These are phyloP conservation scores for Puma concolor DNA, from an alignment of 2,113 vertebrate genomes.

Conservation along the genomic window DNA sequence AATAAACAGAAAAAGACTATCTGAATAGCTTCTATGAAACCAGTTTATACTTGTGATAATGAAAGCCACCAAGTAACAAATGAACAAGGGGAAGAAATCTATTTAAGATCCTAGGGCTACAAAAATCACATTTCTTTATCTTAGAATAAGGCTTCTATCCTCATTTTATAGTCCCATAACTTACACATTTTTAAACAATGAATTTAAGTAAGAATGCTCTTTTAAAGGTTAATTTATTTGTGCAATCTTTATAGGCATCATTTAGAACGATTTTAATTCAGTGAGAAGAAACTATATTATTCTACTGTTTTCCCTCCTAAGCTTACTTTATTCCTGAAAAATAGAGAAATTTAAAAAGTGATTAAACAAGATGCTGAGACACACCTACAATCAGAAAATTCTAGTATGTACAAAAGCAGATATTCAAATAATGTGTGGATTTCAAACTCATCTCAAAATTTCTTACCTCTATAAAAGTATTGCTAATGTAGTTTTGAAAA, in stretches of 20 bases:
- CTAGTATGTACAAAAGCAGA: neutral
- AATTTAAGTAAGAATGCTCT: neutral
- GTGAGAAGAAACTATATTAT: neutral
- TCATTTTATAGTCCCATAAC: neutral
- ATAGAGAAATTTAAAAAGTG: neutral
- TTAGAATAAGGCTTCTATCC: neutral
- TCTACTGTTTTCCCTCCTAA: neutral
- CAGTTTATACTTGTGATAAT: neutral
- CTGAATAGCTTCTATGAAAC: neutral
- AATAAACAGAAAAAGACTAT: neutral
- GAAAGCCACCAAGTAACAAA: neutral
- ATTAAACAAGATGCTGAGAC: neutral
- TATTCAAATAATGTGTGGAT: neutral
- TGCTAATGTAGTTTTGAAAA: neutral
- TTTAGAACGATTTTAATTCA: constrained; percentile 24
- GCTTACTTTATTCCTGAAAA: neutral
- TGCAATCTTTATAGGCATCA: neutral
- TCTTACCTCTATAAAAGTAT: neutral
- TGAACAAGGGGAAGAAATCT: neutral
- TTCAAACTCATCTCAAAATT: neutral
- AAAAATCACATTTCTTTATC: neutral
- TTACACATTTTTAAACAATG: neutral
- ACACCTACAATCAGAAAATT: neutral
- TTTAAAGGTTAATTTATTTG: neutral
- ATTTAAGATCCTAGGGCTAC: neutral